Evolutionary conservation across 2,888 invertebrate genomes (phyloP), one percentile per base, ranked within the genome.

Genomic region (Acanthosoma haemorrhoidale): DNA sequence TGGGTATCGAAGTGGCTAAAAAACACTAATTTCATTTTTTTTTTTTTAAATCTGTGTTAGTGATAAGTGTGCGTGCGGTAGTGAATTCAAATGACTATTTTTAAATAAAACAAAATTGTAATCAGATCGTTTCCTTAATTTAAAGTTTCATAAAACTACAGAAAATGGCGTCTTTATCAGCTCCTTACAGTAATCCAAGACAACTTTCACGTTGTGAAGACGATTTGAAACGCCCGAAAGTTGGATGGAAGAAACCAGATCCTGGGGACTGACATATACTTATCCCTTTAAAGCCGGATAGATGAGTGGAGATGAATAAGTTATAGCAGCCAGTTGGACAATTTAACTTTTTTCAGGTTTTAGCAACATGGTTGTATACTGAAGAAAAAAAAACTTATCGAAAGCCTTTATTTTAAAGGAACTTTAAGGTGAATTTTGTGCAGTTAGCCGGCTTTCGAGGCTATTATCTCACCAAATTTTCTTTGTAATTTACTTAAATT

Each of bases 171-270:
- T 73, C 71, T 34, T 68, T 67, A 64, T 64, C 66, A 63, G 70
- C 70, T 29, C 72, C 70, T 38, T 73, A 70, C 69, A 70, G 72
- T 69, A 72, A 72, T 68, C 68, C 63, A 60, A 59, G 73, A 4
- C 72, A 70, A 60, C 71, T 72, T 70, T 74, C 72, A 31, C 70
- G 72, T 67, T 71, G 74, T 71, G 76, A 75, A 72, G 72, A 75
- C 71, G 76, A 76, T 72, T 72, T 75, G 58, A 76, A 76, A 68
- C 73, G 76, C 58, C 75, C 76, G 43, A 75, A 75, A 71, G 75
- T 76, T 68, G 76, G 76, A 74, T 76, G 76, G 76, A 75, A 74
- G 73, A 76, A 76, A 64, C 76, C 76, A 59, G 76, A 76, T 74
- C 76, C 76, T 68, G 76, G 76, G 72, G 76, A 76, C 76, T 76